Conservation (phyloP, 2,888 invertebrate genomes). For the Pelosia muscerda region DNA sequence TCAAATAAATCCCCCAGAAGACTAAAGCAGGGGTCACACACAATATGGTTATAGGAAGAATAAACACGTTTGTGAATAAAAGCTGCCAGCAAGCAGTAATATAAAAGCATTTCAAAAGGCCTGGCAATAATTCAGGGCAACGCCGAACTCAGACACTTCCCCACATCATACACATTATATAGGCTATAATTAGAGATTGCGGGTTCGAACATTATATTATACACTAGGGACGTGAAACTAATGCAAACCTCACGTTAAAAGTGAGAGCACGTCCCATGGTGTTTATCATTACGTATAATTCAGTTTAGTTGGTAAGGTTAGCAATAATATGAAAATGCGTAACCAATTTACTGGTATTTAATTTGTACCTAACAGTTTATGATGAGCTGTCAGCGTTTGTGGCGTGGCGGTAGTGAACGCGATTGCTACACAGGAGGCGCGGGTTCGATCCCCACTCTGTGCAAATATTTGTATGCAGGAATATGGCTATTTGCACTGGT, state of each 20-base stretch:
- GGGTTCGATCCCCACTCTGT: no score
- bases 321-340: neutral
- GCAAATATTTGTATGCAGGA: no score
- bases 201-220: neutral
- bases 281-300: neutral
- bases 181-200: conserved; percentile 1
- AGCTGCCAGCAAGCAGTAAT: neutral
- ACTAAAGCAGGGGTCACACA: neutral
- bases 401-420: no score
- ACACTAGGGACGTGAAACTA: conserved; percentile 1
- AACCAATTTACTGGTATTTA: neutral
- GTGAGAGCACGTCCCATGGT: neutral
- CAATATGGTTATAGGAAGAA: neutral
- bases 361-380: neutral
- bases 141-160: neutral
- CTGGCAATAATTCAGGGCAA: neutral
- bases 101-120: neutral
- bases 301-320: neutral
- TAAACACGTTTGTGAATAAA: neutral
- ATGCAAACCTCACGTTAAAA: neutral
- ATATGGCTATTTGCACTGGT: no score
- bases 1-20: no score
- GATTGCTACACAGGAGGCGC: no score
- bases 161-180: neutral
- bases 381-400: no score